phyloP scores from a whole-genome alignment of 2,797 vertebrate genomes.

The Myripristis murdjan region DNA sequence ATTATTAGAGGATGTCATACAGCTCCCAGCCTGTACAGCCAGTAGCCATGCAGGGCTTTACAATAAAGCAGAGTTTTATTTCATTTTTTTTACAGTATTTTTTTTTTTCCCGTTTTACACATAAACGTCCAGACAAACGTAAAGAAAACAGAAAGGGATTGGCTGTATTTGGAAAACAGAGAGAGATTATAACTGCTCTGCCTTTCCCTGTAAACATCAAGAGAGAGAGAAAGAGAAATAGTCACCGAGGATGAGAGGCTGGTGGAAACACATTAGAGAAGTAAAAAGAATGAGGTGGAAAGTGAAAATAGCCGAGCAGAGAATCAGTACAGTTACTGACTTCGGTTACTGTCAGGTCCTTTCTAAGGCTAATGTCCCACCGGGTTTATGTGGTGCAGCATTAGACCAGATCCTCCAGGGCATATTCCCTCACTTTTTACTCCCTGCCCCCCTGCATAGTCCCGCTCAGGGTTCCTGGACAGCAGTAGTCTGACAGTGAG shows the following conservation, averaged over 20 bases:
- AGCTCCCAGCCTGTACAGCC: slow-evolving; percentile 39
- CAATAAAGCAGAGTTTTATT: slow-evolving; percentile 30
- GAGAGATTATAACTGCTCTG: slow-evolving; percentile 9
- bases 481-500: slow-evolving; percentile 44
- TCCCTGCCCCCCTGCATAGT: slow-evolving; percentile 41
- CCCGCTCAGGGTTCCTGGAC: slow-evolving; percentile 38
- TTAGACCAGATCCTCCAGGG: slow-evolving; percentile 25
- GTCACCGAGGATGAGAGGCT: not conserved
- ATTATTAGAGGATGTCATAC: slow-evolving; percentile 53
- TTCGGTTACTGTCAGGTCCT: slow-evolving; percentile 21
- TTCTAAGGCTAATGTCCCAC: slow-evolving; percentile 10
- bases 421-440: slow-evolving; percentile 23
- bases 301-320: slow-evolving; percentile 18
- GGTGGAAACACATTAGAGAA: slow-evolving; percentile 5
- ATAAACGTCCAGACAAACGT: slow-evolving; percentile 29
- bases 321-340: slow-evolving; percentile 22
- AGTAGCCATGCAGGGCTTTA: slow-evolving; percentile 25
- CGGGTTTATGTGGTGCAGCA: slow-evolving; percentile 22
- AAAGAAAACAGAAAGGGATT: slow-evolving; percentile 14
- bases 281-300: not conserved
- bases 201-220: slow-evolving; percentile 9
- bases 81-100: not conserved
- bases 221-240: slow-evolving; percentile 14
- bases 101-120: slow-evolving; percentile 13
- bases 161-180: not conserved